phyloP scores from a whole-genome alignment of 2,888 invertebrate species.

The Cataglyphis albicans region DNA sequence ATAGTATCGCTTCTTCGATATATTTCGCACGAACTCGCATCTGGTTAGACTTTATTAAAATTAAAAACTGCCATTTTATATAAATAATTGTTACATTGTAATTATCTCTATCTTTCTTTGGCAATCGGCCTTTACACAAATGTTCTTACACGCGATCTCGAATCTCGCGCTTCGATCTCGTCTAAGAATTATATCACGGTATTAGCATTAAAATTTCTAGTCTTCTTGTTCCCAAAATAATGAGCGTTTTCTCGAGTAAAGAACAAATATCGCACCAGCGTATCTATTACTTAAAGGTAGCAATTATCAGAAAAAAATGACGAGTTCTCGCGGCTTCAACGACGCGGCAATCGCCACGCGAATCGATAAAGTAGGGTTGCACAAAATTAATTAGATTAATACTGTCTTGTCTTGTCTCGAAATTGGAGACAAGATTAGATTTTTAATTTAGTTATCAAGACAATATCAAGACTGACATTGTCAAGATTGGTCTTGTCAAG shows the following conservation, averaged over 20 bases:
- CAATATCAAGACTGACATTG: no score
- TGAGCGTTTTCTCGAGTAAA: constrained; percentile 17
- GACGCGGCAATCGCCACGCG: constrained; percentile 56
- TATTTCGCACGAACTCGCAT: not conserved
- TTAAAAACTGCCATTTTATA: constrained; percentile 4
- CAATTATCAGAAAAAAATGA: constrained; percentile 50
- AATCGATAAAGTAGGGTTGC: constrained; percentile 64
- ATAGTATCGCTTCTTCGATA: constrained; percentile 29
- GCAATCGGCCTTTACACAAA: constrained; percentile 9
- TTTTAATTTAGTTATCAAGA: no score
- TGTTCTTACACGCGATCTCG: constrained; percentile 39
- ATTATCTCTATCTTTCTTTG: not conserved
- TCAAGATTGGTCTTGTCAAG: no score
- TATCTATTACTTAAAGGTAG: constrained; percentile 50
- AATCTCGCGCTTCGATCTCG: constrained; percentile 46
- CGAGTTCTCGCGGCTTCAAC: constrained; percentile 53
- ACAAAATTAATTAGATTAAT: no score
- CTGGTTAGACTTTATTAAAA: constrained; percentile 2
- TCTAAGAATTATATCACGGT: constrained; percentile 27
- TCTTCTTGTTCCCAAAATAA: constrained; percentile 10
- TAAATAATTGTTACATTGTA: constrained; percentile 16
- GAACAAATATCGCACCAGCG: constrained; percentile 47
- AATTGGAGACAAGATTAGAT: no score
- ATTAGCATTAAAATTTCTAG: constrained; percentile 26
- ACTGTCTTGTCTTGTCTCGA: no score